A percentile compares a stretch with the other conserved stretches of the same genome.
Conservation (phyloP, 2,797 vertebrate genomes). For the Typhlichthys eigenmanni region DNA sequence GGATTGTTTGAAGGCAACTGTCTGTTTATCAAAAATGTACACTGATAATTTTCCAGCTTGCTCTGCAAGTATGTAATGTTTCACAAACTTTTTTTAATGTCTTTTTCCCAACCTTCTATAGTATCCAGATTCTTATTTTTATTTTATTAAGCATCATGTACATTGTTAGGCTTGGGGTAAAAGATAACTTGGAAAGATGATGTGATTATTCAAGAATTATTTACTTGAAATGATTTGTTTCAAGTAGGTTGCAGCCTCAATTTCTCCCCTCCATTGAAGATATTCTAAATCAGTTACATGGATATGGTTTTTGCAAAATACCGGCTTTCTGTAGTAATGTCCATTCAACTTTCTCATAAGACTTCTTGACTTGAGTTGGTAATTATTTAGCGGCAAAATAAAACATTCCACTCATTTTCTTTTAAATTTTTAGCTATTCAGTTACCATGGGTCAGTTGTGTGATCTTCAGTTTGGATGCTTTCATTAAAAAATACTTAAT, state of each 20-base stretch:
- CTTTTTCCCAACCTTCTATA: conserved; percentile 20
- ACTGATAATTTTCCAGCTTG: conserved; percentile 26
- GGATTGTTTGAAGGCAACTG: conserved; percentile 16
- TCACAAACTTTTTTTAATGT: conserved; percentile 8
- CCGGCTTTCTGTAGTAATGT: conserved; percentile 3
- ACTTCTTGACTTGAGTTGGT: conserved; percentile 17
- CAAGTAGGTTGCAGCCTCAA: neutral
- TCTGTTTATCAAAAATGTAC: conserved; percentile 23
- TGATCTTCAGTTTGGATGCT: conserved; percentile 8
- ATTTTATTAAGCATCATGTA: neutral
- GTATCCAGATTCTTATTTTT: conserved; percentile 19
- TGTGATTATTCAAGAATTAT: conserved; percentile 21
- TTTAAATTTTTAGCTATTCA: neutral
- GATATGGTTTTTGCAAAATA: conserved; percentile 8
- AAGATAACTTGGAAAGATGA: conserved; percentile 14
- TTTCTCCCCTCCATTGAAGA: neutral
- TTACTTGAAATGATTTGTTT: conserved; percentile 8
- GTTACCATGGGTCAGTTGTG: neutral
- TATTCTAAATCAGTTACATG: conserved; percentile 3
- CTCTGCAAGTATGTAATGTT: conserved; percentile 31
- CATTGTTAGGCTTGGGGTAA: conserved; percentile 1
- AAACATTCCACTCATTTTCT: conserved; percentile 60
- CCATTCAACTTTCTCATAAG: conserved; percentile 7
- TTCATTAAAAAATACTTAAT: conserved; percentile 3
- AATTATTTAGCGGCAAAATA: conserved; percentile 11